phyloP scores from a whole-genome alignment of 2,797 vertebrate genomes.

The Takifugu rubripes region DNA sequence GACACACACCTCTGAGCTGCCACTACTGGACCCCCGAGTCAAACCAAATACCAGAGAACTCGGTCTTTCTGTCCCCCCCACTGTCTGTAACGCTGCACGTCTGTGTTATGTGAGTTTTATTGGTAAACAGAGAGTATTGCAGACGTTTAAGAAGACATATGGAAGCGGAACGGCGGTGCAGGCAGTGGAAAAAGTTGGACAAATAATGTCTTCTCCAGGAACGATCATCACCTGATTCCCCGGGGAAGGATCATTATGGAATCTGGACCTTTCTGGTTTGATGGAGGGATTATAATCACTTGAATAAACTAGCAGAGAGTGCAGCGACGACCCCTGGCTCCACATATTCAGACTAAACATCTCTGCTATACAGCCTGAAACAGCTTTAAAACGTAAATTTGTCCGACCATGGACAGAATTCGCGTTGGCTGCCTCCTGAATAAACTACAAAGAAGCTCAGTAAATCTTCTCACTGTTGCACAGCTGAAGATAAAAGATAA shows the following conservation, averaged over 20 bases:
- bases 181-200: conserved; percentile 31
- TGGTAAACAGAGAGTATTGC: conserved; percentile 45
- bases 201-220: conserved; percentile 63
- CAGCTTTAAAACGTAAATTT: not conserved
- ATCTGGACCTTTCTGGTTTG: conserved; percentile 59
- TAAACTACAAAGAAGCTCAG: not conserved
- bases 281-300: conserved; percentile 71
- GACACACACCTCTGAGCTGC: conserved; percentile 46
- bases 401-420: no score
- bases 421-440: not conserved
- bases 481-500: conserved; percentile 30
- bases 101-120: conserved; percentile 42
- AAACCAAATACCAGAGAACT: conserved; percentile 56
- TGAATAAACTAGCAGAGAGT: conserved; percentile 67
- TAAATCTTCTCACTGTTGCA: no score
- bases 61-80: conserved; percentile 14
- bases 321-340: conserved; percentile 35
- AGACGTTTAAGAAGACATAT: conserved; percentile 35
- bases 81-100: conserved; percentile 17
- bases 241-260: conserved; percentile 62
- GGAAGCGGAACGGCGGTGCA: conserved; percentile 15
- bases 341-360: conserved; percentile 4
- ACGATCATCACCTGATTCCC: conserved; percentile 64
- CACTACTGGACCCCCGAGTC: conserved; percentile 47
- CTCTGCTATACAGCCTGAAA: conserved; percentile 16